Base-by-base conservation (phyloP, 1,140 invertebrate genomes). In the Subanguina moxae region DNA sequence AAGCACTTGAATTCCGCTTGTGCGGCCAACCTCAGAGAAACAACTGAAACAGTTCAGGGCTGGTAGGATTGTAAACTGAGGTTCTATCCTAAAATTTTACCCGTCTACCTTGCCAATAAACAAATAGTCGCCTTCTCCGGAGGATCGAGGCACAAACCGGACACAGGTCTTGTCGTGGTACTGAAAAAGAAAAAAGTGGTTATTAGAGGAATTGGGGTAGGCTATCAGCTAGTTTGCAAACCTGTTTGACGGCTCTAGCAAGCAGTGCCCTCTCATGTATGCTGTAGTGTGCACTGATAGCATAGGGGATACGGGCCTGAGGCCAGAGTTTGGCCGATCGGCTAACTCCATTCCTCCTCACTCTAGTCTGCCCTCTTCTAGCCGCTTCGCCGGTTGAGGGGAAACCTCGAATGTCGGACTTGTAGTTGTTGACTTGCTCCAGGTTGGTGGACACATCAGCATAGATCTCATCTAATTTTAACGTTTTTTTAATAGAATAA, bases 31-130 rank as follows among this genome's bases (percentile, higher is more conserved):
- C 62, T 82, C 81, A 0, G 80, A 82, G 57, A 83, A 82, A 62
- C 80, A 82, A 32, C 76, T 78, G 59, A 58, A 78, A 64, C 27
- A 61, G n/a, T 25, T 56, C 15, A 42, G 42, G 71, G 19, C 7
- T 21, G 21, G 11, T 8, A 42, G 32, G 8, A 17, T 63, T n/a
- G 32, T 38, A 11, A 38, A 3, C 32, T 38, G 3, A 38, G 11
- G 32, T 38, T 38, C 3, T 38, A 17, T 11, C 74, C 38, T 59
- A n/a, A n/a, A n/a, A n/a, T n/a, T n/a, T n/a, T n/a, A 78, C 78
- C 80, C 81, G 68, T 82, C 80, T 27, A 83, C 81, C 68, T 82
- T 82, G 45, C 81, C 81, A 68, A 82, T 80, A 61, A 83, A 83
- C 9, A 82, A 64, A 62, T 83, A 82, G 59, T 82, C 80, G 15